Conservation (phyloP, 2,888 invertebrate genomes). For the Entomobrya multifasciata region DNA sequence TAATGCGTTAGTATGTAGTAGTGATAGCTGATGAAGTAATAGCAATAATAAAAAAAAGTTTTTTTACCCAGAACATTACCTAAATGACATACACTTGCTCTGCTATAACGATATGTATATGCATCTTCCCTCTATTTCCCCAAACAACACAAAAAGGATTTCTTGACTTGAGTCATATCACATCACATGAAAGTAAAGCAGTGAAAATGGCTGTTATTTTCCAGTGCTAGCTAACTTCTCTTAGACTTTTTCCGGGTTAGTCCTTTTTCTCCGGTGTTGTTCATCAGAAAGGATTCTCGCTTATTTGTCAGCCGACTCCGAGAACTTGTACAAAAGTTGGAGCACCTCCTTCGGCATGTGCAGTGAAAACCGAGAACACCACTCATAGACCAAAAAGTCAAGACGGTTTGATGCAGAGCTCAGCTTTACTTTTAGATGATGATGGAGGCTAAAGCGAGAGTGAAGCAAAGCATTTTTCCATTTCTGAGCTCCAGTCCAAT, state of each 20-base stretch:
- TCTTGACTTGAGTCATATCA: slow-evolving; percentile 8
- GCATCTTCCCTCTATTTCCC: too few relatives aligned
- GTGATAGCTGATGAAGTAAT: too few relatives aligned
- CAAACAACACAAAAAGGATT: background rate
- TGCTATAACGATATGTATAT: too few relatives aligned
- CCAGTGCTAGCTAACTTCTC: background rate
- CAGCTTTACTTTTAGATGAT: too few relatives aligned
- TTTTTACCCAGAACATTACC: too few relatives aligned
- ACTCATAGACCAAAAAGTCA: slow-evolving; percentile 71
- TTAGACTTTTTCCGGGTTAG: slow-evolving; percentile 40
- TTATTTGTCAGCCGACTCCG: slow-evolving; percentile 65
- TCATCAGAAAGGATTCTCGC: slow-evolving; percentile 60
- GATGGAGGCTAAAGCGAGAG: background rate
- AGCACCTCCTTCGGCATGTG: slow-evolving; percentile 72
- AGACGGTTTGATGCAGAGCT: slow-evolving; percentile 59
- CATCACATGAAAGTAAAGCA: background rate
- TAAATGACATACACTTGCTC: too few relatives aligned
- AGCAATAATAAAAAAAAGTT: too few relatives aligned
- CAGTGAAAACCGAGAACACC: slow-evolving; percentile 58
- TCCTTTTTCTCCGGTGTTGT: slow-evolving; percentile 29
- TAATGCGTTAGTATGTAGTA: too few relatives aligned
- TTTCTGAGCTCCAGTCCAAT: slow-evolving; percentile 2
- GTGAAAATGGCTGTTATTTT: background rate
- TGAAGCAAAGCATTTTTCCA: background rate
- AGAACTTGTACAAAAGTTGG: slow-evolving; percentile 54